phyloP scores from a whole-genome alignment of 2,797 vertebrate species.

The Aldrovandia affinis region DNA sequence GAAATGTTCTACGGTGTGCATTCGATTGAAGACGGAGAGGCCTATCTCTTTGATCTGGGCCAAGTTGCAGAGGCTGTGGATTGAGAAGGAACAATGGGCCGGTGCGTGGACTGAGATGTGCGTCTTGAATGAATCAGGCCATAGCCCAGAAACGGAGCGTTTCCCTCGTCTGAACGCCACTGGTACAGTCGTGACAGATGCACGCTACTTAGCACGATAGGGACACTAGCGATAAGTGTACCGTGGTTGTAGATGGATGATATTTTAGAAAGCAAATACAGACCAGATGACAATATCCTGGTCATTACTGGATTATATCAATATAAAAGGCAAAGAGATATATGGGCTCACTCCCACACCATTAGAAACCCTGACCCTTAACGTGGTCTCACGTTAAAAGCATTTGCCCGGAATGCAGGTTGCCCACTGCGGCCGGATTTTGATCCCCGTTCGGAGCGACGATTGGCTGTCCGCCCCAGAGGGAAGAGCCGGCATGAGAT shows the following conservation, averaged over 20 bases:
- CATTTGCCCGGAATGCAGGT: no score
- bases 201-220: neutral
- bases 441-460: no score
- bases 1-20: neutral
- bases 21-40: neutral
- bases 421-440: no score
- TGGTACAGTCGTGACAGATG: neutral
- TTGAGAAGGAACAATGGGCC: neutral
- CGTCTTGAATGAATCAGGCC: neutral
- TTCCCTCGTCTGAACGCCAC: neutral
- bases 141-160: neutral
- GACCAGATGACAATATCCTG: neutral
- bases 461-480: no score
- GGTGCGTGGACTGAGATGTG: neutral
- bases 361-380: neutral
- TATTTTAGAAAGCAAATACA: neutral
- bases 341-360: neutral
- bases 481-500: no score
- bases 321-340: neutral
- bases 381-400: no score
- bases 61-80: neutral
- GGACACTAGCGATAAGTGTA: neutral
- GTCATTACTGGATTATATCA: neutral
- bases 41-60: constrained; percentile 8
- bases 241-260: neutral